phyloP scores from a whole-genome alignment of 2,797 vertebrate genomes.

The Eulemur rubriventer region DNA sequence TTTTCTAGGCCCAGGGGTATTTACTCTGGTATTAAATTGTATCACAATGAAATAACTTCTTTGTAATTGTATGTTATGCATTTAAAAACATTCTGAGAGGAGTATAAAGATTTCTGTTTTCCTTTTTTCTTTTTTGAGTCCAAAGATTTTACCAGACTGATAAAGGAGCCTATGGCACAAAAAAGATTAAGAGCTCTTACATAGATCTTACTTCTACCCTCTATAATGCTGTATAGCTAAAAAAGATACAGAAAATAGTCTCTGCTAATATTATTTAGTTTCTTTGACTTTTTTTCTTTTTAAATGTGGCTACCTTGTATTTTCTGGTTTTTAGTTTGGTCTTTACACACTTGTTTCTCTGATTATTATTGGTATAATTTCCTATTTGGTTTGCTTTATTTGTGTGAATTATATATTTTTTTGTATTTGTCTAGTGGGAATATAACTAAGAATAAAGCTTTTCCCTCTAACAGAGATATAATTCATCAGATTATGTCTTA shows the following conservation, averaged over 20 bases:
- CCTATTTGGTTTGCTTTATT: not conserved
- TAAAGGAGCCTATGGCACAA: not conserved
- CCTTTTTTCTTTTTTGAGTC: not conserved
- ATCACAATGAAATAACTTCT: not conserved
- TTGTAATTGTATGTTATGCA: not conserved
- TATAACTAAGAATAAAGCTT: not conserved
- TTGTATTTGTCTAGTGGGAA: not conserved
- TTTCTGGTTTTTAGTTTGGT: not conserved
- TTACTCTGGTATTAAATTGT: not conserved
- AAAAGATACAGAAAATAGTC: not conserved
- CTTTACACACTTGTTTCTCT: not conserved
- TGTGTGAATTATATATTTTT: not conserved
- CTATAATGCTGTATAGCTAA: not conserved
- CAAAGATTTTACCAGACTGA: not conserved
- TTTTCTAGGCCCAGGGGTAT: not conserved
- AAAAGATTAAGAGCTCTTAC: not conserved
- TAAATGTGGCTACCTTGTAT: not conserved
- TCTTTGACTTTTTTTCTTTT: not conserved
- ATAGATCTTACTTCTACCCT: not conserved
- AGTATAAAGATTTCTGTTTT: not conserved
- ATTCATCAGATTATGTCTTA: not conserved
- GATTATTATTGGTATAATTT: not conserved
- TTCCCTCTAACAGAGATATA: not conserved
- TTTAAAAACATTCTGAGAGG: not conserved
- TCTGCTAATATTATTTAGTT: not conserved